Evolutionary conservation across 2,888 invertebrate genomes (phyloP), one percentile per base, ranked within the genome.

Genomic region (Danaus chrysippus): DNA sequence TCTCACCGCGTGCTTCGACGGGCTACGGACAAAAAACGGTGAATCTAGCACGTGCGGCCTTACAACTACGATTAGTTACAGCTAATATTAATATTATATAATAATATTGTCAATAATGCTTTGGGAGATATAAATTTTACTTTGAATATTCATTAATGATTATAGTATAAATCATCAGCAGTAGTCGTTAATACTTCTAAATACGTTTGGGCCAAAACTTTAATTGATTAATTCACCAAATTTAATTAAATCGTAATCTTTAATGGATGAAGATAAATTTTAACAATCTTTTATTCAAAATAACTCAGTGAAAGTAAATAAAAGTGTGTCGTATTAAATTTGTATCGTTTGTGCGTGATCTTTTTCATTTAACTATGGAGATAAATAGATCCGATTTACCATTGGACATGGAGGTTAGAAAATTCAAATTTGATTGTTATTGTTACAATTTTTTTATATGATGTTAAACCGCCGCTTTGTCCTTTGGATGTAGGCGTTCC

Each of bases 231-330:
- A 34, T 6, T 6, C 6, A 34, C 6, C 23, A 34, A 34, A 34
- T 34, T 34, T 6, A 34, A 34, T 34, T 34, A 2, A 34, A 34
- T 34, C 23, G 23, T 34, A 34, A 34, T 34, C 8, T 5, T 34
- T 34, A 34, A 3, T 34, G 23, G 6, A 8, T 6, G 6, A 34
- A 34, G 2, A 34, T 34, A 34, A 6, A 34, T 3, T 34, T 34
- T 34, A 46, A 46, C n/a, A 46, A 15, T 46, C 2, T 46, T 15
- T 49, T 17, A 17, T 17, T 17, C 17, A 17, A 17, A 17, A 49
- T 17, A 17, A 17, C 17, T 15, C 61, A 71, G 73, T 73, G 76
- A 75, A 74, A 76, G 75, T 70, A 42, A 60, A 52, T 55, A 59
- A 59, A 65, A 64, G 42, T 64, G 46, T 65, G 58, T 65, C 67